Base-by-base conservation (phyloP, 2,888 invertebrate genomes). In the Drosophila ezoana region DNA sequence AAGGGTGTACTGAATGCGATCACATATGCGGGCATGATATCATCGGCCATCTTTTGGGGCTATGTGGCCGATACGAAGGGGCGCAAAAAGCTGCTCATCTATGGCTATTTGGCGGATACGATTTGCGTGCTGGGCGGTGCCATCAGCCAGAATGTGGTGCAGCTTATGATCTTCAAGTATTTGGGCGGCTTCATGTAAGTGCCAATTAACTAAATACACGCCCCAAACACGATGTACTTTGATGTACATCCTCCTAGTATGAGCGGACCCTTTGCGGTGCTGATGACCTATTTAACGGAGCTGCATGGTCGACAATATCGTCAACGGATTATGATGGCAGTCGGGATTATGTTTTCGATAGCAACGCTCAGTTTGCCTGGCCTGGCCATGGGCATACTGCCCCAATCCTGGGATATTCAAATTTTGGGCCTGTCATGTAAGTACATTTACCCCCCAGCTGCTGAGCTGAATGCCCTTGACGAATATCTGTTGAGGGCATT, bases 111-210 rank as follows among this genome's bases (percentile, higher is more conserved):
- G 45, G 90, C 93, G 11, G 94, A 96, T 14, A 94, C 94, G 0
- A 69, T 95, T 20, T 94, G 95, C 74, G 95, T 95, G 53, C 77
- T 95, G 14, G 87, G 94, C 1, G 94, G 94, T 3, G 94, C 95
- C 6, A 90, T 95, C 61, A 94, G 95, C 60, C 95, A 95, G 83
- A 94, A 93, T 79, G 95, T 94, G 79, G 93, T 94, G 61, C 93
- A 95, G 91, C 93, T 96, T 16, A 93, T 96, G 72, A 87, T 95
- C 43, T 94, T 95, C 14, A 95, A 96, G 90, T 96, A 95, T 90
- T 90, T 95, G 53, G 95, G 95, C 62, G 97, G 97, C 2, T 94
- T 96, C 75, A 93, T 95, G 96, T 96, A 90, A 95, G 95, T 93
- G 18, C 10, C 37, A 41, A 33, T n/a, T 37, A 37, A 44, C 23